Evolutionary conservation across 2,113 vertebrate species (phyloP), one percentile per base, ranked within the genome.

Genomic region (Pithys albifrons): DNA sequence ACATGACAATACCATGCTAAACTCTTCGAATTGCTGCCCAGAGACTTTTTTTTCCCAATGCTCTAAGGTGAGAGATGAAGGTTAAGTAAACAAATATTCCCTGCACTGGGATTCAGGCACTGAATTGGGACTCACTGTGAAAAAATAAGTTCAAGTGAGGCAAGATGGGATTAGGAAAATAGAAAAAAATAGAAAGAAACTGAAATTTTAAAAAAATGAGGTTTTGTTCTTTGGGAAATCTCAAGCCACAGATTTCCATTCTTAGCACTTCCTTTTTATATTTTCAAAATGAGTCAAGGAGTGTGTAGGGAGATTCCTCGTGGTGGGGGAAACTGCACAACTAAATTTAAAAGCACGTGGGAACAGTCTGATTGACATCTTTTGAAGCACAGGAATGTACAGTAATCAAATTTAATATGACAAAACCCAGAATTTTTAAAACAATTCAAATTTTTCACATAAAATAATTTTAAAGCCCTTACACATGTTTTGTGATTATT

Each of bases 371-470:
- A 39, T 62, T 75, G 49, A 57, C 31, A 22, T 41, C 7, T 48
- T 81, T 71, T 52, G 27, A 74, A 72, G 41, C 12, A 35, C 3
- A 35, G 18, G 31, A 28, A 52, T 6, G 14, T 25, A 35, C 14
- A 69, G 7, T 33, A 82, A 81, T 33, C 5, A 52, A 57, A 66
- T 10, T 54, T 43, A 81, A 64, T 4, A 11, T 37, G 7, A 41
- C 4, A 58, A 92, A 94, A 37, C 11, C 1, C 6, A 39, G 2
- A 25, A 6, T 12, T 70, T 67, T 81, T 58, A 2, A 25, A 83
- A 55, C 9, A 10, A 22, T 4, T 86, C 0, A 0, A 39, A 7
- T 48, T 72, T 25, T 79, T 57, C 10, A 54, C 5, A 27, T n/a
- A 12, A 49, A 85, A 39, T 0, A 2, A 51, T 77, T 75, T 93